Base-by-base conservation (phyloP, 2,888 invertebrate genomes). In the Drosophila melanocephala region DNA sequence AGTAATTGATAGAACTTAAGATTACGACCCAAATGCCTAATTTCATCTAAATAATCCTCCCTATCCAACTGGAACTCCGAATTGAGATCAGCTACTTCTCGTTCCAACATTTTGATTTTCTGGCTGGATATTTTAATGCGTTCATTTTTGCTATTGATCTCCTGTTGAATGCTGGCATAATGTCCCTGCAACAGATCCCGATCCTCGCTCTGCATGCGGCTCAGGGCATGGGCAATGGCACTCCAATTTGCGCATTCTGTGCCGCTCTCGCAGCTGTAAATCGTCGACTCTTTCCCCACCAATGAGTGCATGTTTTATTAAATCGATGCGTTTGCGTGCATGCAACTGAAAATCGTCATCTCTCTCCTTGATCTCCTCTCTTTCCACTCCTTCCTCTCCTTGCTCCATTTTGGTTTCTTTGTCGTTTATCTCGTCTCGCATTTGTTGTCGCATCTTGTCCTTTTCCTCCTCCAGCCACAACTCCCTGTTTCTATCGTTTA, bases 31-130 rank as follows among this genome's bases (percentile, higher is more conserved):
- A 97, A 96, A 79, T 95, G 95, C 26, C 97, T 94, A 39, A 97
- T 97, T 0, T 97, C 96, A 89, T 97, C 97, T 76, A 97, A 93
- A 91, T 97, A 97, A 91, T 97, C 97, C n/a, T 96, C 95, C 3
- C 97, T 94, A 90, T 97, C 97, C 64, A 95, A 94, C 92, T 97
- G 96, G 93, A 97, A 97, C 93, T 97, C 97, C 14, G 96, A 95
- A 85, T 97, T 97, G 4, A 97, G 94, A 92, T 97, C 97, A 7
- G 94, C 93, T 30, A 97, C 95, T 93, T 97, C 97, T 68, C 95
- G 94, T 88, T 97, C 96, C 61, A 97, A 92, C 26, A 95, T 94
- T 84, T 95, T 95, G 30, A 96, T 95, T 94, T 96, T 96, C 80
- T 95, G 94, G 72, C 96, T 94, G 83, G 95, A 95, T 75, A 95